Evolutionary conservation across 2,888 invertebrate genomes (phyloP), one percentile per base, ranked within the genome.

Genomic region (Caenorhabditis japonica): DNA sequence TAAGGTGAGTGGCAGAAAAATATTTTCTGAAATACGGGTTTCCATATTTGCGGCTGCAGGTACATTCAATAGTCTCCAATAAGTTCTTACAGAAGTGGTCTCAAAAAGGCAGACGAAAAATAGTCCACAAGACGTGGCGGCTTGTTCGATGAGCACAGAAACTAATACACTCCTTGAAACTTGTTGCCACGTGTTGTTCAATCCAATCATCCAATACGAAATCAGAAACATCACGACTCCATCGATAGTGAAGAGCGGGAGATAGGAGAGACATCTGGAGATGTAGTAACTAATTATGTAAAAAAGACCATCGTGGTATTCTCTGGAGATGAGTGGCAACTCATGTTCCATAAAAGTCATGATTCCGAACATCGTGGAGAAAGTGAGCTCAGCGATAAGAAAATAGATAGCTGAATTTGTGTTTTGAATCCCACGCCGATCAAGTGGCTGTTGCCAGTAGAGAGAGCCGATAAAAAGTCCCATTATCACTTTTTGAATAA

Each of bases 321-420:
- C 96, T 13, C 94, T 90, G 76, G 94, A 91, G 88, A 96, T 94
- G 74, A 96, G 92, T 0, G 94, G 94, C 34, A 94, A 90, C 87
- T 96, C 95, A 0, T 92, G 91, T 80, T 94, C 94, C 88, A 96
- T 94, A 38, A 94, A 93, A 3, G 81, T 93, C 72, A 95, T 92
- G 36, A 96, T 95, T 68, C 94, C 94, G 87, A 52, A 51, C 56
- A 68, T 56, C 27, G 66, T 68, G 21, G 66, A 56, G 47, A 58
- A 68, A 3, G 94, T 94, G 93, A 94, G 93, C 87, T 94, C 94
- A 13, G 93, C 94, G 44, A 94, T 91, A 88, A 94, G 93, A 86
- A 95, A 92, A 88, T 94, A 95, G 62, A 95, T 91, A 25, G 93
- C 94, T 34, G 95, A 95, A 87, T 94, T 95, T 77, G 95, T 94